phyloP scores from a whole-genome alignment of 2,797 vertebrate species.

The Molossus alvarezi region DNA sequence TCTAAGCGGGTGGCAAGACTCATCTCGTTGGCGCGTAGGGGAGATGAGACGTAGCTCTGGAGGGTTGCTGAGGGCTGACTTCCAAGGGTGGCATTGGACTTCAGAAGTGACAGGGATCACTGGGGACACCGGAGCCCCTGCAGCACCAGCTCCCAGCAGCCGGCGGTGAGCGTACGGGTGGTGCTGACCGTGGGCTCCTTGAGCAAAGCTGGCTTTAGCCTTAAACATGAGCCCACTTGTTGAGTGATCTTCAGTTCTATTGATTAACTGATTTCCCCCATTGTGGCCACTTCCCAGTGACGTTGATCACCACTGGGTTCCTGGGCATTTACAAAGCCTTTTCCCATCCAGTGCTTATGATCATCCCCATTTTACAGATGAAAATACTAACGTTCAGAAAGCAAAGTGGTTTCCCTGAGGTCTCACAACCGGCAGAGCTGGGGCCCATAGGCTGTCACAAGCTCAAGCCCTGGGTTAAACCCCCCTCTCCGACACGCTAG shows the following conservation, averaged over 20 bases:
- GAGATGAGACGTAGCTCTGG: background rate
- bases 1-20: slow-evolving; percentile 66
- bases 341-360: background rate
- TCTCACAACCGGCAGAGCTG: background rate
- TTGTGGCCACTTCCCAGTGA: background rate
- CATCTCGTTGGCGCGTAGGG: background rate
- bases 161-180: fast-evolving
- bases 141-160: background rate
- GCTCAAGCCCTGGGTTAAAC: background rate
- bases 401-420: background rate
- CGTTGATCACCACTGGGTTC: background rate
- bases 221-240: background rate
- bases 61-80: background rate
- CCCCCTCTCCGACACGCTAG: background rate
- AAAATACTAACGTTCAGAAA: background rate
- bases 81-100: background rate
- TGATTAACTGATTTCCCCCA: background rate
- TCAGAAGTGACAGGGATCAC: background rate
- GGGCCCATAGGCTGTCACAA: background rate
- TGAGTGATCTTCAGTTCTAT: background rate
- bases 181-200: background rate
- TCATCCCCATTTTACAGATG: background rate
- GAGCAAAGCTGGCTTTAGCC: background rate
- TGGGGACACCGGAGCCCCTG: background rate
- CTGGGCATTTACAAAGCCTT: background rate